These are phyloP conservation scores for Cotesia chilonis DNA, from an alignment of 1,140 invertebrate genomes.

Conservation along the genomic window DNA sequence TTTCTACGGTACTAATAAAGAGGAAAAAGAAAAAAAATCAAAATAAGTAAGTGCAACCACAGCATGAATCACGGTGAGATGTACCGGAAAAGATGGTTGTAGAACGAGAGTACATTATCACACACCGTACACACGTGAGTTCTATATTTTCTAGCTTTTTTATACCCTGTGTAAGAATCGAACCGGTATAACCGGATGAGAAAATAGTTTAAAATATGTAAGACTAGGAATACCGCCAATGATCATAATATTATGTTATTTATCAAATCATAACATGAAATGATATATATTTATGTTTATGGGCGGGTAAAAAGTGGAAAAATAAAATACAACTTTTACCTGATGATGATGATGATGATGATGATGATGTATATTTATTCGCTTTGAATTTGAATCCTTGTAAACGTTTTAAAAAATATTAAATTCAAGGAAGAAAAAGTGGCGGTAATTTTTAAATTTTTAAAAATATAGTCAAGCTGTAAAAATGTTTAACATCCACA, in stretches of 20 bases:
- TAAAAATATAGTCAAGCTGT: no score
- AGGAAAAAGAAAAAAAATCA: conserved; percentile 1
- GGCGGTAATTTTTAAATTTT: no score
- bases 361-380: no score
- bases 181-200: conserved; percentile 39
- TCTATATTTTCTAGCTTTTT: conserved; percentile 14
- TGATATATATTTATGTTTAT: no score
- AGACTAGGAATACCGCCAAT: conserved; percentile 2
- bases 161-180: neutral
- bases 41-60: neutral
- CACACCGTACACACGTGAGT: conserved; percentile 9
- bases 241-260: conserved; percentile 3
- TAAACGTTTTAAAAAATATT: no score
- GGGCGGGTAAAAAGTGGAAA: no score
- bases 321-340: no score
- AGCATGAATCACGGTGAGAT: conserved; percentile 19
- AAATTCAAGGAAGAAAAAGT: no score
- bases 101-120: conserved; percentile 31
- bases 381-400: no score
- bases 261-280: neutral
- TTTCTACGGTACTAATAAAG: neutral
- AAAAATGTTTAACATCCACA: no score
- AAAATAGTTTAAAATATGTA: conserved; percentile 18
- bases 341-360: no score
- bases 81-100: conserved; percentile 18